These are phyloP conservation scores for Caenorhabditis sp. DNA, from an alignment of 2,888 invertebrate genomes.

Conservation along the genomic window DNA sequence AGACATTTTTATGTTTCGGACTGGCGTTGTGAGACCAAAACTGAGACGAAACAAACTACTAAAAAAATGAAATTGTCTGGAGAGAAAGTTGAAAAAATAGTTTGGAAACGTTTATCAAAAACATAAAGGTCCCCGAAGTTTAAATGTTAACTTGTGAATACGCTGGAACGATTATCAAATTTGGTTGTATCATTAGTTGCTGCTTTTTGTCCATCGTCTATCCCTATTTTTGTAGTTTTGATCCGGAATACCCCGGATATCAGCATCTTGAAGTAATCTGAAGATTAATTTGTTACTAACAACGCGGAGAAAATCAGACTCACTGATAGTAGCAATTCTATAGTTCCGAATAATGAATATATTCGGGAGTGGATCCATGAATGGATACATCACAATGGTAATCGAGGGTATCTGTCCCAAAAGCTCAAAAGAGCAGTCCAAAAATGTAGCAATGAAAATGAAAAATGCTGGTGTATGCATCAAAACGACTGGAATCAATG, in stretches of 20 bases:
- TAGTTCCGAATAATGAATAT: conserved; percentile 38
- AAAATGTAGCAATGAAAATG: not conserved
- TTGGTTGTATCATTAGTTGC: not conserved
- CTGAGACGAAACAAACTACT: too few species aligned
- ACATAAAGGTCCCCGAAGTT: too few species aligned
- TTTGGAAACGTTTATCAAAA: too few species aligned
- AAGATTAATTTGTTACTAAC: not conserved
- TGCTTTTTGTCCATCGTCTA: not conserved
- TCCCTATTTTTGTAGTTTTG: not conserved
- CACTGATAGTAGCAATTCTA: conserved; percentile 12
- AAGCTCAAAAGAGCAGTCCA: not conserved
- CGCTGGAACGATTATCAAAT: not conserved
- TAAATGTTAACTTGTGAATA: too few species aligned
- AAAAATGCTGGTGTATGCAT: conserved; percentile 24
- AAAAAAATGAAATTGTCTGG: too few species aligned
- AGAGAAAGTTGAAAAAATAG: too few species aligned
- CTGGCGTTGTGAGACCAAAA: too few species aligned
- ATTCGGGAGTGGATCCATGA: conserved; percentile 36
- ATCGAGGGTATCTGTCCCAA: conserved; percentile 16
- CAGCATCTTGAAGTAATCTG: conserved; percentile 1
- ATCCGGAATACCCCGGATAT: not conserved
- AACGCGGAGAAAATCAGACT: not conserved
- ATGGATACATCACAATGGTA: conserved; percentile 27
- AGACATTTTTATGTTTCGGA: too few species aligned
- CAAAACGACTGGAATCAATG: conserved; percentile 16